Percentiles rank a stretch among this genome's conserved stretches.
phyloP scores from a whole-genome alignment of 2,113 vertebrate species.

The Diadophis punctatus region DNA sequence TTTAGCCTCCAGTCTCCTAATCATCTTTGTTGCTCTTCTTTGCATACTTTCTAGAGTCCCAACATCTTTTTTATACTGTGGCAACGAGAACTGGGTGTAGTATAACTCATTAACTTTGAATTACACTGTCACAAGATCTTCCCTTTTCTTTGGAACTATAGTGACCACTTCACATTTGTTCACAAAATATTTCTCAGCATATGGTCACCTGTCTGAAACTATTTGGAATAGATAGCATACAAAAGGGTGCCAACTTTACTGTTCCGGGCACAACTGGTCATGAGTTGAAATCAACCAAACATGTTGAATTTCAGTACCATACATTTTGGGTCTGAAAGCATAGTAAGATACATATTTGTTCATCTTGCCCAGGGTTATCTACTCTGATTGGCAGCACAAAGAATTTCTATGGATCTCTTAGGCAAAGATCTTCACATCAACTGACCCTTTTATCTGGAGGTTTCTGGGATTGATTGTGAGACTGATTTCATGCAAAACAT shows the following conservation, averaged over 20 bases:
- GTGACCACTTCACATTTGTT: background rate
- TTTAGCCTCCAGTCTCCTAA: background rate
- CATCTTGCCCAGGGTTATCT: background rate
- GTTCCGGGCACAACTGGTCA: background rate
- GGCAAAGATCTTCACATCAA: background rate
- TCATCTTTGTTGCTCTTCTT: background rate
- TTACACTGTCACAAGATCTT: background rate
- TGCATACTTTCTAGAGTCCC: background rate
- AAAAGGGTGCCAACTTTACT: background rate
- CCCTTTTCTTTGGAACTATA: background rate
- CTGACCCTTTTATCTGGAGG: background rate
- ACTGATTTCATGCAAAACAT: background rate
- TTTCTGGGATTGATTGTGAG: background rate
- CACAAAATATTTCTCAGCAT: background rate
- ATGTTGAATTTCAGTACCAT: background rate
- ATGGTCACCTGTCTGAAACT: background rate
- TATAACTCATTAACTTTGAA: background rate
- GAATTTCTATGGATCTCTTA: background rate
- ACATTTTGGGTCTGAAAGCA: background rate
- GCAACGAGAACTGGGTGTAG: background rate
- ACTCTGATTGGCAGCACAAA: background rate
- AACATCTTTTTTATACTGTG: background rate
- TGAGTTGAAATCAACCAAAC: background rate
- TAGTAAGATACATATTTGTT: background rate
- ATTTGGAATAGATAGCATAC: background rate